Conservation (phyloP, 2,797 vertebrate genomes). For the Erethizon dorsatum region DNA sequence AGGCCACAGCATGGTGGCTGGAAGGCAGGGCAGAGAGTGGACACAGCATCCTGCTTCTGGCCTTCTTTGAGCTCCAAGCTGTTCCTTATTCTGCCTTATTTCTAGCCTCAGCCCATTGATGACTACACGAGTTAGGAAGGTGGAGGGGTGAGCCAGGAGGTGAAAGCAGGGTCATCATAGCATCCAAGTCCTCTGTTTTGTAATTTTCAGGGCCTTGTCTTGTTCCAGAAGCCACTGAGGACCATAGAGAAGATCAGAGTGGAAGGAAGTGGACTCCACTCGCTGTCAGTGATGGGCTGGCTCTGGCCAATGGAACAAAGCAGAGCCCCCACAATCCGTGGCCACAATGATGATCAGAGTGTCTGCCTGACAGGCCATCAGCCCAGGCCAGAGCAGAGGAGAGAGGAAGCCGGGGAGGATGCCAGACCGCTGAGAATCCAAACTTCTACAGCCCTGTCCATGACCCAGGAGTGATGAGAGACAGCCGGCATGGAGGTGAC, state of each 20-base stretch:
- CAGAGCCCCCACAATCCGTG: fast-evolving
- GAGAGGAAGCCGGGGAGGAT: not conserved
- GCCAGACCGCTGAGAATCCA: not conserved
- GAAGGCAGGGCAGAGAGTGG: not conserved
- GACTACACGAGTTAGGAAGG: not conserved
- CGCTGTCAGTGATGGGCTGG: not conserved
- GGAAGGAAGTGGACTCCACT: not conserved
- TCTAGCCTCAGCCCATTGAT: not conserved
- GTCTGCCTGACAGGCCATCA: not conserved
- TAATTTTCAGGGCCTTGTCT: not conserved
- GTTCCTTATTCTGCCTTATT: not conserved
- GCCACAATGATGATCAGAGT: not conserved
- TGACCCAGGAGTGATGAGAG: not conserved
- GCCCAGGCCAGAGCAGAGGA: not conserved
- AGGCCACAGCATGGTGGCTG: fast-evolving
- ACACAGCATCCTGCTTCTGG: not conserved
- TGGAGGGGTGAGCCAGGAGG: not conserved
- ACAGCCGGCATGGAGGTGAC: not conserved
- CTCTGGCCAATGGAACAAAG: not conserved
- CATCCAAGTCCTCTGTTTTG: not conserved
- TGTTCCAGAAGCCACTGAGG: not conserved
- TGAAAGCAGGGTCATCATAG: not conserved
- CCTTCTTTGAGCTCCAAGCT: not conserved
- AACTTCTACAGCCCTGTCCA: not conserved
- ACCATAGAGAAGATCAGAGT: not conserved